Conservation (phyloP, 2,888 invertebrate genomes). For the Elysia crispata region DNA sequence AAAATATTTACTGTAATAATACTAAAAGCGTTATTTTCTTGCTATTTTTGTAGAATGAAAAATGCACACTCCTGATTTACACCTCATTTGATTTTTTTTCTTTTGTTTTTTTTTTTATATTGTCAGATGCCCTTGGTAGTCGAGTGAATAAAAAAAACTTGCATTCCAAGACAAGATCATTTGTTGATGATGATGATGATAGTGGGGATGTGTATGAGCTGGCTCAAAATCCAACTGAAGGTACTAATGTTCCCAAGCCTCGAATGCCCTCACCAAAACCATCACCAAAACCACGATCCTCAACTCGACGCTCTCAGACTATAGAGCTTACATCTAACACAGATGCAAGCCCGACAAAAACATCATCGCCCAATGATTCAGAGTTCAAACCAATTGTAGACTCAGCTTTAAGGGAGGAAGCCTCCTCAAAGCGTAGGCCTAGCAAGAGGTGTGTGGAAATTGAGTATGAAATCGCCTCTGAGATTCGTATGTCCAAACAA, state of each 20-base stretch:
- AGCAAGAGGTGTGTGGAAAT: constrained; percentile 46
- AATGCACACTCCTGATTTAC: neutral
- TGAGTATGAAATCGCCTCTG: constrained; percentile 46
- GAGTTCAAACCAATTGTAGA: no score
- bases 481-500: constrained; percentile 16
- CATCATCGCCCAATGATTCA: neutral
- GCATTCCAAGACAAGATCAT: neutral
- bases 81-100: neutral
- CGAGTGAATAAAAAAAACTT: neutral
- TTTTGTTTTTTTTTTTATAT: neutral
- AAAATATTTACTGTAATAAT: no score
- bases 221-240: constrained; percentile 13
- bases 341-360: neutral
- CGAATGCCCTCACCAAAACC: constrained; percentile 32
- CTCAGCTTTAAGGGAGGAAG: neutral
- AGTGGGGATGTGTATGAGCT: constrained; percentile 37
- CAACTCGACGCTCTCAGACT: neutral
- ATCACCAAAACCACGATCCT: constrained; percentile 42
- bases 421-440: constrained; percentile 21
- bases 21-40: no score
- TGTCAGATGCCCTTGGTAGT: neutral
- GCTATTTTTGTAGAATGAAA: neutral
- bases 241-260: neutral
- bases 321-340: neutral
- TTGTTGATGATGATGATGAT: neutral